Base-by-base conservation (phyloP, 2,113 vertebrate genomes). In the Astur gentilis region DNA sequence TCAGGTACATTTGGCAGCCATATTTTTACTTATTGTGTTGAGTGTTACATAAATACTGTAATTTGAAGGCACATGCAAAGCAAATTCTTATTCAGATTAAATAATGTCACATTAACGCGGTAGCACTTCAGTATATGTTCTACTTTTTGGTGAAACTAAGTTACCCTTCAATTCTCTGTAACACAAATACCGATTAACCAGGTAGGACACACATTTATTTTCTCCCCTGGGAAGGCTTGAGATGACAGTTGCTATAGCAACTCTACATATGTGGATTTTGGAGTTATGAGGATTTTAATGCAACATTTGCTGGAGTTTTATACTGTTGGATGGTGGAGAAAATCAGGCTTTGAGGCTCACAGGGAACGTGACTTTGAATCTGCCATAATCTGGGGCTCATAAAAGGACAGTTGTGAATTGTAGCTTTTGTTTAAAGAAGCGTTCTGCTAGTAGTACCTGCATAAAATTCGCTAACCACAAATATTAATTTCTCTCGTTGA, bases 201-300 rank as follows among this genome's bases (percentile, higher is more conserved):
- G 92, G 87, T 93, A 95, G 96, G 84, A 81, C 75, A 88, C 86
- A 65, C 76, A 78, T 82, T 87, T 89, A 86, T 96, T 96, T 96
- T 94, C 93, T 95, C 97, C 79, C 82, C 14, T 49, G 93, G 85
- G 93, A 97, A 97, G 95, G 78, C 75, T 79, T 69, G 84, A 93
- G 93, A 65, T 96, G 83, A 65, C 79, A 96, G 97, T 98, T 97
- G 78, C 97, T 70, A 97, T 96, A 78, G 96, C 89, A 96, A 97
- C 93, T 26, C 73, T 75, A 38, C 70, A 85, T 81, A 21, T 27
- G 71, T 93, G 94, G 75, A 80, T 96, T 87, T 80, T 54, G 79
- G 85, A 95, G 83, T 95, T 93, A 50, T 42, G 55, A 95, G 73
- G 65, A 61, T 91, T 83, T 91, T 80, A 93, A 85, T 66, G 67